These are phyloP conservation scores for Bryconaethiops microstoma DNA, from an alignment of 2,797 vertebrate species.

Conservation along the genomic window DNA sequence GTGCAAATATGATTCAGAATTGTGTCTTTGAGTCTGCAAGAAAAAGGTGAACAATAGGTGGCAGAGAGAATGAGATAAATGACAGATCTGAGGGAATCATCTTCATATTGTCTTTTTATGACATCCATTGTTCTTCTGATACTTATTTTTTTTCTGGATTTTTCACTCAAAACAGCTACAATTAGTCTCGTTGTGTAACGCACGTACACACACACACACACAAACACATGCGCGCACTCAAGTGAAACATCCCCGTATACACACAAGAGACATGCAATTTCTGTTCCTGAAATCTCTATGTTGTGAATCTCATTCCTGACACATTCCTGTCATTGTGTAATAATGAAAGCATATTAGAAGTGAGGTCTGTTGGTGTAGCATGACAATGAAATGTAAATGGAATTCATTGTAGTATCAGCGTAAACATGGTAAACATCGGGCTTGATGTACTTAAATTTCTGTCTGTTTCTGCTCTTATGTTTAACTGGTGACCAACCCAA, in stretches of 20 bases:
- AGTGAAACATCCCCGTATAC: too few species aligned
- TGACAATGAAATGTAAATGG: neutral
- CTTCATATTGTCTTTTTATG: neutral
- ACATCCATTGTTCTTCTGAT: conserved; percentile 9
- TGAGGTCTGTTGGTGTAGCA: neutral
- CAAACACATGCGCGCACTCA: too few species aligned
- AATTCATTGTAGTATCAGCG: neutral
- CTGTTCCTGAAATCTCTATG: too few species aligned
- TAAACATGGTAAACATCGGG: too few species aligned
- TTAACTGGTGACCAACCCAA: too few species aligned
- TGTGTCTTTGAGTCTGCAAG: neutral
- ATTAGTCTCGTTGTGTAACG: neutral
- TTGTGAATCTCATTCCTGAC: neutral
- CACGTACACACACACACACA: neutral
- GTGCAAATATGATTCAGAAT: neutral
- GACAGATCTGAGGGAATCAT: conserved; percentile 1
- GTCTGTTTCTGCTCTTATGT: too few species aligned
- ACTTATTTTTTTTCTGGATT: neutral
- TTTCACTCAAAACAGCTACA: neutral
- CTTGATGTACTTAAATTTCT: too few species aligned
- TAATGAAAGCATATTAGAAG: neutral
- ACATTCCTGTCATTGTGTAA: neutral
- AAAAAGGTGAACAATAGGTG: conserved; percentile 9
- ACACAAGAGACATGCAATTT: neutral
- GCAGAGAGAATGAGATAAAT: neutral